phyloP scores from a whole-genome alignment of 1,140 invertebrate species.

The Glossosoma conforme region DNA sequence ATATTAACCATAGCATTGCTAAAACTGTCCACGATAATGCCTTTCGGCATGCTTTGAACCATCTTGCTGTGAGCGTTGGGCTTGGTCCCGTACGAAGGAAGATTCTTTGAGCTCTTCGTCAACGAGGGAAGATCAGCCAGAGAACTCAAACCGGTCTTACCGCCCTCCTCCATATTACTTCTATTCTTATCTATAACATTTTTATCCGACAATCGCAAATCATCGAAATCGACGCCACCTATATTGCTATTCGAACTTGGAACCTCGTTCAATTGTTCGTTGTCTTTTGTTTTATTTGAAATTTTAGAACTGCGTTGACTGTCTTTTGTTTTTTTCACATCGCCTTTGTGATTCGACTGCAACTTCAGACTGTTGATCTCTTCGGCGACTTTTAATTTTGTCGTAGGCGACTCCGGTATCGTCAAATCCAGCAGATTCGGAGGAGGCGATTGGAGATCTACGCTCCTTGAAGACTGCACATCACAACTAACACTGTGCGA shows the following conservation, averaged over 20 bases:
- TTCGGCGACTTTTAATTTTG: conserved; percentile 5
- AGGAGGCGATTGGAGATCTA: conserved; percentile 1
- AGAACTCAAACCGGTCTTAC: conserved; percentile 4
- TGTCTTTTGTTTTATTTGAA: too few relatives aligned
- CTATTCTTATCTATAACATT: too few relatives aligned
- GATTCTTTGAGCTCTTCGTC: conserved; percentile 9
- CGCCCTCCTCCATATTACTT: background rate
- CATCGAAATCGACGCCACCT: too few relatives aligned
- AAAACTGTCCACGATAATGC: conserved; percentile 1
- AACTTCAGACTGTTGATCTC: conserved; percentile 14
- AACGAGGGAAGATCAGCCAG: conserved; percentile 4
- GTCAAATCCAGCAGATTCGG: conserved; percentile 13
- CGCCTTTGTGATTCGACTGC: too few relatives aligned
- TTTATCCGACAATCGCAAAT: too few relatives aligned
- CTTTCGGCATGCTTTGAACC: background rate
- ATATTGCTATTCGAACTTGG: too few relatives aligned
- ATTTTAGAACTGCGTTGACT: too few relatives aligned
- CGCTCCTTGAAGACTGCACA: background rate
- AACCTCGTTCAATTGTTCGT: too few relatives aligned
- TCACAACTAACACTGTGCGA: background rate
- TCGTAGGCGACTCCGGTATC: conserved; percentile 9
- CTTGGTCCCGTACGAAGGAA: conserved; percentile 2
- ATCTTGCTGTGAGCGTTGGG: conserved; percentile 1
- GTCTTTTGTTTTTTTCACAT: too few relatives aligned
- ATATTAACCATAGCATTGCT: background rate